Conservation (phyloP, 2,797 vertebrate species). For the Fratercula arctica region DNA sequence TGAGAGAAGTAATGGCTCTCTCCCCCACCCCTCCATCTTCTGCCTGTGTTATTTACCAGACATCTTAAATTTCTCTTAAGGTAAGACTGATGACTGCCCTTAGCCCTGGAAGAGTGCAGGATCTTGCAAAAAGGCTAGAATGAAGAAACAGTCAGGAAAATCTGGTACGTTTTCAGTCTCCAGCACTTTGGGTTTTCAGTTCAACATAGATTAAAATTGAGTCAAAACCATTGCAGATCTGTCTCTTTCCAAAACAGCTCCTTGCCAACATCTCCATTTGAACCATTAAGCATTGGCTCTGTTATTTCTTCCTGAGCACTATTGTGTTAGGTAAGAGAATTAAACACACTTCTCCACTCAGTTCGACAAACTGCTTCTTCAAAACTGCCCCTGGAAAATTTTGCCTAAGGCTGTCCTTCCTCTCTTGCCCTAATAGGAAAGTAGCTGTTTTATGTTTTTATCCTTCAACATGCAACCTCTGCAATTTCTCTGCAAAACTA, state of each 20-base stretch:
- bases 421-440: neutral
- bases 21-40: neutral
- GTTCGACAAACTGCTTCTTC: neutral
- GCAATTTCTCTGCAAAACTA: neutral
- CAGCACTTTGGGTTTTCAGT: neutral
- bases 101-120: neutral
- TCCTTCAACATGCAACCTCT: neutral
- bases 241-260: constrained; percentile 4
- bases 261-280: constrained; percentile 54
- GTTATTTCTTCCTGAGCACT: constrained; percentile 16
- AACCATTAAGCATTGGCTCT: constrained; percentile 39
- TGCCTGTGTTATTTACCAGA: constrained; percentile 10
- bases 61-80: constrained; percentile 8
- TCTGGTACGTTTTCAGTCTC: neutral
- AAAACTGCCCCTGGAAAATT: neutral
- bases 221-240: constrained; percentile 8
- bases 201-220: constrained; percentile 6
- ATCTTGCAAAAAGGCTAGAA: neutral
- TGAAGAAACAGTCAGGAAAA: neutral
- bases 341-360: neutral
- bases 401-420: neutral
- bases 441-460: neutral
- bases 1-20: neutral
- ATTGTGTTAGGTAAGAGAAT: neutral
- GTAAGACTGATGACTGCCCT: neutral